Percentiles rank a stretch among this genome's conserved stretches.
Evolutionary conservation across 2,797 vertebrate genomes (phyloP).

Genomic region (Ctenopoma kingsleyae): DNA sequence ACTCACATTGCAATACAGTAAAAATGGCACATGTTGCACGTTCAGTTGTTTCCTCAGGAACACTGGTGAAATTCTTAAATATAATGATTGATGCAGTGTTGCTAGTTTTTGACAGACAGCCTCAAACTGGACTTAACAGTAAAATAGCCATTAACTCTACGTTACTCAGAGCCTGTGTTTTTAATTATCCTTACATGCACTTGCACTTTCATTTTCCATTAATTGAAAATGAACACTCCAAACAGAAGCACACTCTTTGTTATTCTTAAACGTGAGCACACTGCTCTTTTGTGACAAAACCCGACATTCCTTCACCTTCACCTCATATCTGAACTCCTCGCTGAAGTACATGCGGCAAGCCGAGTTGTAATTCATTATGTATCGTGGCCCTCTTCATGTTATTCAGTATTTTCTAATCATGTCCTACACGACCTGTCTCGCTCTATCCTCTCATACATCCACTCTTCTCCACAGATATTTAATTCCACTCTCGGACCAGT

Average conservation of each 20-base stretch:
- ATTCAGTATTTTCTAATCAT: conserved; percentile 65
- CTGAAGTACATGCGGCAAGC: conserved; percentile 8
- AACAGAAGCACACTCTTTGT: background rate
- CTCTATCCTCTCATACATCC: conserved; percentile 57
- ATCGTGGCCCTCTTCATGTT: conserved; percentile 36
- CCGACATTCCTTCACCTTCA: conserved; percentile 34
- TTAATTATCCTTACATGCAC: too few species aligned
- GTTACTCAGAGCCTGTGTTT: too few species aligned
- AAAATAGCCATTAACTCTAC: too few species aligned
- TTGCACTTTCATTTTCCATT: background rate
- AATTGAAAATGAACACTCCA: background rate
- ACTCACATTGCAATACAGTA: too few species aligned
- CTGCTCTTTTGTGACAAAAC: conserved; percentile 16
- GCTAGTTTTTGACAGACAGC: too few species aligned
- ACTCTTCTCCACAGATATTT: conserved; percentile 61
- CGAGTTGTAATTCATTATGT: conserved; percentile 57
- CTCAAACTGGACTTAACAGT: too few species aligned
- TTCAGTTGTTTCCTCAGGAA: too few species aligned
- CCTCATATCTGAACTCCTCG: conserved; percentile 14
- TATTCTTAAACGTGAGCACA: conserved; percentile 7
- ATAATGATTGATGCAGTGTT: too few species aligned
- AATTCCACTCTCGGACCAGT: conserved; percentile 64
- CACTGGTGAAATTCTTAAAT: too few species aligned
- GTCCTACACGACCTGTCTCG: conserved; percentile 53
- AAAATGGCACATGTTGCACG: too few species aligned